Evolutionary conservation across 2,888 invertebrate genomes (phyloP).

Genomic region (Anorthoa munda): DNA sequence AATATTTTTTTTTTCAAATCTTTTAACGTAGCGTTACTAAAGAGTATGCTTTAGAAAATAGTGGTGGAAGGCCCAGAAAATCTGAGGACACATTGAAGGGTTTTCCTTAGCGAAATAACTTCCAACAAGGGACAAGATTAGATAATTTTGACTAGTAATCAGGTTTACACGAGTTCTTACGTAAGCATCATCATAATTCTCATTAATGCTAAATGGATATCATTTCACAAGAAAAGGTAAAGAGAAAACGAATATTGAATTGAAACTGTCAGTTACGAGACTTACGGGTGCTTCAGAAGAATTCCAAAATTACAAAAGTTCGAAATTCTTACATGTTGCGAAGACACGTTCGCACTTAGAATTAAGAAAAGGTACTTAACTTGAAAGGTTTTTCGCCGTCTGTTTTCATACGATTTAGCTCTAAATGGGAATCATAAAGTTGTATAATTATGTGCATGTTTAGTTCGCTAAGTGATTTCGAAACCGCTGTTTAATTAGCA

Average conservation of each 20-base stretch:
- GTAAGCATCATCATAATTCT: neutral
- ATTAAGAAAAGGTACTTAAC: conserved; percentile 23
- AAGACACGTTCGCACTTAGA: conserved; percentile 9
- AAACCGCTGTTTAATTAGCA: conserved; percentile 36
- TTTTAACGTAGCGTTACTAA: no score
- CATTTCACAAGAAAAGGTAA: neutral
- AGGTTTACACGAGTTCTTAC: neutral
- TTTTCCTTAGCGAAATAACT: neutral
- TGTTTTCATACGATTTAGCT: conserved; percentile 17
- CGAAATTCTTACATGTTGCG: conserved; percentile 15
- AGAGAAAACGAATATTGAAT: conserved; percentile 1
- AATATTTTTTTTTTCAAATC: no score
- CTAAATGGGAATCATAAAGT: conserved; percentile 31
- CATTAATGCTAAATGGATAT: neutral
- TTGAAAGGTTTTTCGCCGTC: conserved; percentile 9
- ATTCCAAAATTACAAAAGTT: conserved; percentile 31
- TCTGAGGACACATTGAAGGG: neutral
- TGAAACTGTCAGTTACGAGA: neutral
- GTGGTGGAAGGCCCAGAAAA: no score
- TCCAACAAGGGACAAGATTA: neutral
- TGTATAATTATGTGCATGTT: conserved; percentile 51
- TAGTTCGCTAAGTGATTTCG: conserved; percentile 48
- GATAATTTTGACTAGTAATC: neutral
- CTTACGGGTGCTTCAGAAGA: neutral
- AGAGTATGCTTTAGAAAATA: no score